phyloP scores from a whole-genome alignment of 2,888 invertebrate genomes.

The Neria commutata region DNA sequence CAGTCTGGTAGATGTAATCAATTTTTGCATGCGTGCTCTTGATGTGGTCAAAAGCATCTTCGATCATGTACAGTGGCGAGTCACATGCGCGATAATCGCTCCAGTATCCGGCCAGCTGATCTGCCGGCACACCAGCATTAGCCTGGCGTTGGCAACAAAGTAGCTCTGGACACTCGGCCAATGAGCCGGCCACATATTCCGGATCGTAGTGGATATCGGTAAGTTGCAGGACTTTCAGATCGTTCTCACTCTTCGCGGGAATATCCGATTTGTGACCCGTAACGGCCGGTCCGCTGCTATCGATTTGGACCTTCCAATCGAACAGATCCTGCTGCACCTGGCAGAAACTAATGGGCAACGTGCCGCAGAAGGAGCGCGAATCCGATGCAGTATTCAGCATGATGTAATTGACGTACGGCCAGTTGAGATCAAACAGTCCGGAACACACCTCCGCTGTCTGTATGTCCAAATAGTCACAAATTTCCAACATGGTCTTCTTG shows the following conservation, averaged over 20 bases:
- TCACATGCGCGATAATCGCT: conserved; percentile 83
- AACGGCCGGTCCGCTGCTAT: conserved; percentile 29
- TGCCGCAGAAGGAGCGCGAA: conserved; percentile 61
- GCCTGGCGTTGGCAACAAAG: conserved; percentile 71
- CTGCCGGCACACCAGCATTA: conserved; percentile 17
- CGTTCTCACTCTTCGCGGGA: conserved; percentile 38
- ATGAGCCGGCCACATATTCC: conserved; percentile 70
- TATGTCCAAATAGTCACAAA: conserved; percentile 67
- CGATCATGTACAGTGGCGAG: conserved; percentile 72
- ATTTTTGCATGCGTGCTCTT: conserved; percentile 67
- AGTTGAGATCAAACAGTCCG: conserved; percentile 69
- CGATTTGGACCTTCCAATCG: conserved; percentile 45
- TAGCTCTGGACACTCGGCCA: conserved; percentile 75
- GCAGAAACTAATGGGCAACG: conserved; percentile 53
- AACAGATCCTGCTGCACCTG: conserved; percentile 41
- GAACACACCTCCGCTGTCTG: conserved; percentile 68
- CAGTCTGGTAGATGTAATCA: conserved; percentile 80
- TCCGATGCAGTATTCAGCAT: conserved; percentile 62
- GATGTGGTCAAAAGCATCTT: conserved; percentile 71
- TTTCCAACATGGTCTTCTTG: conserved; percentile 54
- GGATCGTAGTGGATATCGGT: conserved; percentile 79
- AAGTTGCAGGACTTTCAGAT: conserved; percentile 51
- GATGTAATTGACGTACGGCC: conserved; percentile 70
- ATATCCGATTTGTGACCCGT: conserved; percentile 44
- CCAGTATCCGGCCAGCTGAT: conserved; percentile 74